Evolutionary conservation across 2,797 vertebrate genomes (phyloP), one percentile per base, ranked within the genome.

Genomic region (Sebastes iracundus): DNA sequence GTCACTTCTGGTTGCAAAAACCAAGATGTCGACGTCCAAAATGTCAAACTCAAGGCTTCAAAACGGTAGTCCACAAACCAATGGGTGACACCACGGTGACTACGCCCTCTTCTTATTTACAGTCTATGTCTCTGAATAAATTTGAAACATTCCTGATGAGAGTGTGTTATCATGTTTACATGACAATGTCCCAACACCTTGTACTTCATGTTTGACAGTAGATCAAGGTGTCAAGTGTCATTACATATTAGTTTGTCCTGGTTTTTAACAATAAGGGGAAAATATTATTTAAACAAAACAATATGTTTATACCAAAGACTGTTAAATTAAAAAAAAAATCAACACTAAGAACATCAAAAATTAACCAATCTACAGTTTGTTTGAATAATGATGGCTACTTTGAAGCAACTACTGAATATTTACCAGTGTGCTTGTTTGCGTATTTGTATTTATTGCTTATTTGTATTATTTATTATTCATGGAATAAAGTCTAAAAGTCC

Each of bases 1-100:
- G 42, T 46, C 16, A 46, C 42, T 46, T 46, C 42, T 46, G 42
- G 42, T 46, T 46, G 42, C 42, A 46, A 46, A 46, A 46, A 2
- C 1, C 42, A 46, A 46, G 1, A 46, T 46, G 42, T 0, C 16
- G 1, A 46, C 7, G 7, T 0, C 6, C 1, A 46, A 46, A 46
- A 46, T 46, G 42, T 0, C 6, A 46, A 46, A 46, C 42, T 46
- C 16, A 46, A 46, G 16, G 16, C 16, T 46, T 46, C 14, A 46
- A 46, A 46, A 18, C 16, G 1, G 0, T 7, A 46, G 42, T 18
- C 42, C 42, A 46, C 42, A 46, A 46, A 46, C 42, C 42, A 46
- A 18, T 18, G 42, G 42, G 6, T 46, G 42, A 46, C 42, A 18
- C 1, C 42, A 46, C 42, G 7, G 42, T 46, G 42, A 46, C 42